A percentile compares a stretch with the other conserved stretches of the same genome.
Conservation (phyloP, 2,113 vertebrate species). For the Macrotus californicus region DNA sequence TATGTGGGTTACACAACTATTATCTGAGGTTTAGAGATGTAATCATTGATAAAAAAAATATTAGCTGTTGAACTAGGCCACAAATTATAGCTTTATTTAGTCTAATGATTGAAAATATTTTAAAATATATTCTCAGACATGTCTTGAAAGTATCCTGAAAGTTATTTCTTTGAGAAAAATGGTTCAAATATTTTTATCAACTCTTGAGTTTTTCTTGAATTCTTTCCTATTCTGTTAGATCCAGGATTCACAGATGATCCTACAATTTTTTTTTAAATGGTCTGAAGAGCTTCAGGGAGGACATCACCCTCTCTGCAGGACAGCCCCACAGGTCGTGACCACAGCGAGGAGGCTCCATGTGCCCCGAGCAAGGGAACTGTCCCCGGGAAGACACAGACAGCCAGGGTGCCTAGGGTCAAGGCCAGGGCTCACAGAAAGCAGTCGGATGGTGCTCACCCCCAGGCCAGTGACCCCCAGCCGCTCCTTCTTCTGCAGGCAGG, state of each 20-base stretch:
- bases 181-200: neutral
- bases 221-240: neutral
- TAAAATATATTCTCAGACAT: neutral
- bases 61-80: neutral
- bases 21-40: neutral
- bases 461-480: neutral
- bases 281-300: conserved; percentile 83
- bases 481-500: neutral
- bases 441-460: no score
- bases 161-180: neutral
- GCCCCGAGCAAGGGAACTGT: neutral
- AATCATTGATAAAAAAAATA: neutral
- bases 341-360: conserved; percentile 84
- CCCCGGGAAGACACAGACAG: neutral
- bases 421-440: no score
- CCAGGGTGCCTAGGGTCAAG: neutral
- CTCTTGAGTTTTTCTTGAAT: neutral
- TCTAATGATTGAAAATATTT: neutral
- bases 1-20: neutral
- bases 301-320: conserved; percentile 81
- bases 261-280: conserved; percentile 83
- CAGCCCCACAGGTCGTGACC: conserved; percentile 78
- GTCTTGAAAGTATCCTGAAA: neutral
- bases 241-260: conserved; percentile 44
- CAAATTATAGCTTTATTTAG: neutral